Conservation (phyloP, 1,140 invertebrate genomes). For the Bicyclus anynana region DNA sequence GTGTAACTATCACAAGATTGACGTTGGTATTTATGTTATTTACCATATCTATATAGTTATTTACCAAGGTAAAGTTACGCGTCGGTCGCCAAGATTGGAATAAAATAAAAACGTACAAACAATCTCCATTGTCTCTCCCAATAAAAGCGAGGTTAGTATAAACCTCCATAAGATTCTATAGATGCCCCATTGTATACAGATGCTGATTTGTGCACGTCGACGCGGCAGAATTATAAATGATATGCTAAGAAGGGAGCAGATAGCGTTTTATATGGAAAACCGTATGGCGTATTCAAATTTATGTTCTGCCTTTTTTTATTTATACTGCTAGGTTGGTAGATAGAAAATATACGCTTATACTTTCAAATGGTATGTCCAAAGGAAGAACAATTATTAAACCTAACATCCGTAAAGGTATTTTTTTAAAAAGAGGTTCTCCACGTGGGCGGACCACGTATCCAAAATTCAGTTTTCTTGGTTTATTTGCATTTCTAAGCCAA, state of each 20-base stretch:
- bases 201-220: conserved; percentile 47
- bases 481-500: too few relatives aligned
- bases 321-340: not conserved
- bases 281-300: conserved; percentile 36
- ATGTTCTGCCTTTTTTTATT: conserved; percentile 12
- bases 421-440: too few relatives aligned
- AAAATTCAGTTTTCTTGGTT: too few relatives aligned
- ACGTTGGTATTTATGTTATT: too few relatives aligned
- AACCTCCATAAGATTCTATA: conserved; percentile 38
- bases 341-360: not conserved
- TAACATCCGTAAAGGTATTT: too few relatives aligned
- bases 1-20: too few relatives aligned
- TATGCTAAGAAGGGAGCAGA: conserved; percentile 43
- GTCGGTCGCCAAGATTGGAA: conserved; percentile 21
- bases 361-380: too few relatives aligned
- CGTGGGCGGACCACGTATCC: too few relatives aligned
- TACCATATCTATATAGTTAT: conserved; percentile 1
- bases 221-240: conserved; percentile 49
- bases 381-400: too few relatives aligned
- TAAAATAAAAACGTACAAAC: conserved; percentile 34
- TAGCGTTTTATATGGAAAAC: conserved; percentile 38
- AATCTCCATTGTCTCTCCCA: conserved; percentile 46
- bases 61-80: conserved; percentile 1
- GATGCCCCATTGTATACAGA: conserved; percentile 44
- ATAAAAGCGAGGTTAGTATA: conserved; percentile 40